Evolutionary conservation across 2,797 vertebrate species (phyloP), one percentile per base, ranked within the genome.

Genomic region (Fringilla coelebs): DNA sequence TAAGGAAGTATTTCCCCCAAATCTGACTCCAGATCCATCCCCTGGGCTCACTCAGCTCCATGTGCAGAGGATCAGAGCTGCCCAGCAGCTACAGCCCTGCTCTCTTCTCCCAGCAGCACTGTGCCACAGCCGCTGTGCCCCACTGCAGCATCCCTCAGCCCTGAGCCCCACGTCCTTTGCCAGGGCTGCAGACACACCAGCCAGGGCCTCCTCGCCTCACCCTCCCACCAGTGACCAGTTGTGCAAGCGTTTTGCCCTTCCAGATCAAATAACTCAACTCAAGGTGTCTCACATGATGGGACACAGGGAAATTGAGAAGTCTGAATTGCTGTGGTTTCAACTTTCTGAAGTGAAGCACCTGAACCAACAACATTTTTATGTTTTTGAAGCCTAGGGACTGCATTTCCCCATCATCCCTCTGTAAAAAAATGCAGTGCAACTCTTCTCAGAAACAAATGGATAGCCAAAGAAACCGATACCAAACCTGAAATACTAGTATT

Each of bases 251-350:
- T 93, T 79, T 93, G 71, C 83, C 92, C 86, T 90, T 94, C 32
- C 63, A 89, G 90, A 88, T 96, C 95, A 79, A 90, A 91, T 96
- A 90, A 90, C 95, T 36, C 45, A 68, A 89, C 86, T 91, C 63
- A 63, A 76, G 48, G 67, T 95, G 71, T 94, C 94, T 96, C 96
- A 96, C 93, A 82, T 96, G 95, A 96, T 92, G 92, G n/a, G 84
- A 43, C 7, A 6, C n/a, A 62, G 51, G 72, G 80, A 95, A 96
- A 86, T 7, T 28, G 93, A 96, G 94, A 94, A 65, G 87, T 73
- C 87, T 55, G 65, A 88, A 68, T 72, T 82, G 78, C 68, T 80
- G 10, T 28, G 76, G 95, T 96, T 95, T 96, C 93, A 89, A 13
- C 86, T 95, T 96, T 95, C 95, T 73, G 8, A 89, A 87, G 83